These are phyloP conservation scores for Penaeus monodon DNA, from an alignment of 2,888 invertebrate species.

Conservation along the genomic window DNA sequence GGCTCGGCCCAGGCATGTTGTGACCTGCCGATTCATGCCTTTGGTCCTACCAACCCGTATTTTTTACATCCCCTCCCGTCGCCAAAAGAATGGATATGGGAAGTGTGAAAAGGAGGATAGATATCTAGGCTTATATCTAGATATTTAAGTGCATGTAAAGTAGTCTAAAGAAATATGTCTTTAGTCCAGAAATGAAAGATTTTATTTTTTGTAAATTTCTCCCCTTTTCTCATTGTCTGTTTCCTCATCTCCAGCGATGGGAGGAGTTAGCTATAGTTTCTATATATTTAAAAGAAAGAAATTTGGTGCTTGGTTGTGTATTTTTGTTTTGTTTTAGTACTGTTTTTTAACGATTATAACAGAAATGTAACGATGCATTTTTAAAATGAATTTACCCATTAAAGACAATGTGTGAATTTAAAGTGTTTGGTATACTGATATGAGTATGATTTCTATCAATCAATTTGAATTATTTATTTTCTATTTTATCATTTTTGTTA, in stretches of 20 bases:
- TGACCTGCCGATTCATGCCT: constrained; percentile 34
- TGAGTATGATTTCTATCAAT: too few species aligned
- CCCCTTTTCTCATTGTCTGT: neutral
- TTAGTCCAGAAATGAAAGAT: too few species aligned
- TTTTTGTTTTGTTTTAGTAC: constrained; percentile 10
- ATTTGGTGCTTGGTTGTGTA: constrained; percentile 58
- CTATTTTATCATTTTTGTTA: neutral
- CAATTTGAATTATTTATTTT: neutral
- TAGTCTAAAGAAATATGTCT: too few species aligned
- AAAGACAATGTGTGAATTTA: neutral
- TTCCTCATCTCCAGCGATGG: neutral
- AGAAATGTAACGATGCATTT: constrained; percentile 27
- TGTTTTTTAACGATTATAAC: constrained; percentile 8
- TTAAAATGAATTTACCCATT: constrained; percentile 4
- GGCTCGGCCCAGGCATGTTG: constrained; percentile 38
- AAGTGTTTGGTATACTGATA: neutral
- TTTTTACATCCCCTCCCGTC: too few species aligned
- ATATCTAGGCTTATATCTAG: too few species aligned
- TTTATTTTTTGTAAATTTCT: too few species aligned
- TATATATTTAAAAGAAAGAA: constrained; percentile 30
- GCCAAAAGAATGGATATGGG: too few species aligned
- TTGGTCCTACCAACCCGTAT: constrained; percentile 17
- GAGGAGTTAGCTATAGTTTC: neutral
- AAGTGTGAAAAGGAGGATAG: too few species aligned
- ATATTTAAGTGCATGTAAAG: too few species aligned